These are phyloP conservation scores for Polypedilum pembai DNA, from an alignment of 1,140 invertebrate genomes.

Conservation along the genomic window DNA sequence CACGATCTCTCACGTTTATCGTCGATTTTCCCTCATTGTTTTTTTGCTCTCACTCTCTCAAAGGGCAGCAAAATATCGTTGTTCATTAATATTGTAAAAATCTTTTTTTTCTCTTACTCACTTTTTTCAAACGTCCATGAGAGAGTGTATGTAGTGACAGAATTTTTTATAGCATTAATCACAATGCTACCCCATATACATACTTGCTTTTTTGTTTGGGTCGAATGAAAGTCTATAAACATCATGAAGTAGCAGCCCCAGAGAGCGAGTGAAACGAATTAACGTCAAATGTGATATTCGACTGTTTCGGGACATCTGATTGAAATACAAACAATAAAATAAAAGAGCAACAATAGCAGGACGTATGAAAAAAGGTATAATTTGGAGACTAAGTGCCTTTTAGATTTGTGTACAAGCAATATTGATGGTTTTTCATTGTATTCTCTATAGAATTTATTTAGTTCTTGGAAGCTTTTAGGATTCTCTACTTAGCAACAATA, in stretches of 20 bases:
- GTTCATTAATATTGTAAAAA: constrained; percentile 23
- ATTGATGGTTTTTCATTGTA: too few relatives aligned
- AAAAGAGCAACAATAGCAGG: too few relatives aligned
- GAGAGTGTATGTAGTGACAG: not conserved
- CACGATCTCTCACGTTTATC: not conserved
- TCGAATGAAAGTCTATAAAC: constrained; percentile 12
- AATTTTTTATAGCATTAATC: constrained; percentile 10
- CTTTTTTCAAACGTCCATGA: not conserved
- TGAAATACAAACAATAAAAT: too few relatives aligned
- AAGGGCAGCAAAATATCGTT: constrained; percentile 2
- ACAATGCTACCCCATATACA: not conserved
- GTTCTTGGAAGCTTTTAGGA: too few relatives aligned
- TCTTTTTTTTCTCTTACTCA: not conserved
- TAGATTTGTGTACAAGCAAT: too few relatives aligned
- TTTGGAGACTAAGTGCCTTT: too few relatives aligned
- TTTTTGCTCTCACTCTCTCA: not conserved
- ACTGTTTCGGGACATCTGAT: not conserved
- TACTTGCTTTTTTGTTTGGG: not conserved
- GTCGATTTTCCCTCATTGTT: not conserved
- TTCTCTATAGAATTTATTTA: too few relatives aligned
- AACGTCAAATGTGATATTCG: constrained; percentile 12
- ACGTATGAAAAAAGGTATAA: too few relatives aligned
- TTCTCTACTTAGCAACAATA: too few relatives aligned
- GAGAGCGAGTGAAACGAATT: not conserved
- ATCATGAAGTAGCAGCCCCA: constrained; percentile 1